A percentile compares a stretch with the other conserved stretches of the same genome.
phyloP scores from a whole-genome alignment of 2,888 invertebrate species.

The Parnassius mnemosyne region DNA sequence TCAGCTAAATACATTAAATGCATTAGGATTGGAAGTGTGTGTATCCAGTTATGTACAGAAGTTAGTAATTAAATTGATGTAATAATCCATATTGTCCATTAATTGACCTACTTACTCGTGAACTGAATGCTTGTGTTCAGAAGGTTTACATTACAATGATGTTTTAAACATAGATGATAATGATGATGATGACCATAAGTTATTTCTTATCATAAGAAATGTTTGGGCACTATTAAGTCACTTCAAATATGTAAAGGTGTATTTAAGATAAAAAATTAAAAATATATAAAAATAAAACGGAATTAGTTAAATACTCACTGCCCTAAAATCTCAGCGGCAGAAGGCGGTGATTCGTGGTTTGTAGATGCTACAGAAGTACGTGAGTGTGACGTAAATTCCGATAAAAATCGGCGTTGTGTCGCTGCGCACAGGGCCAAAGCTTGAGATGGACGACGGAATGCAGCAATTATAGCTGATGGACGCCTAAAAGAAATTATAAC shows the following conservation, averaged over 20 bases:
- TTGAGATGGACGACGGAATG: slow-evolving; percentile 81
- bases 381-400: slow-evolving; percentile 64
- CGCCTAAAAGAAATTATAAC: slow-evolving; percentile 55
- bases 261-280: too few species aligned
- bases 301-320: slow-evolving; percentile 51
- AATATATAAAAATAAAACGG: too few species aligned
- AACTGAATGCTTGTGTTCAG: slow-evolving; percentile 8
- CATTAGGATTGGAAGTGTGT: slow-evolving; percentile 6
- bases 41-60: neutral
- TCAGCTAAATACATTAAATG: too few species aligned
- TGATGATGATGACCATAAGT: too few species aligned
- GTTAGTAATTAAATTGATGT: slow-evolving; percentile 3
- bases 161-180: too few species aligned
- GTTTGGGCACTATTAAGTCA: too few species aligned
- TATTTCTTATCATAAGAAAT: too few species aligned
- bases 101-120: slow-evolving; percentile 21
- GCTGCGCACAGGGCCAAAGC: slow-evolving; percentile 81
- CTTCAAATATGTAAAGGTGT: too few species aligned
- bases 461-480: slow-evolving; percentile 83
- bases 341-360: slow-evolving; percentile 57
- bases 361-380: slow-evolving; percentile 66
- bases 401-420: slow-evolving; percentile 67
- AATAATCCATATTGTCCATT: slow-evolving; percentile 12
- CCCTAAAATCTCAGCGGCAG: slow-evolving; percentile 67
- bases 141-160: too few species aligned